These are phyloP conservation scores for Megalonaias nervosa DNA, from an alignment of 1,140 invertebrate species.

Conservation along the genomic window DNA sequence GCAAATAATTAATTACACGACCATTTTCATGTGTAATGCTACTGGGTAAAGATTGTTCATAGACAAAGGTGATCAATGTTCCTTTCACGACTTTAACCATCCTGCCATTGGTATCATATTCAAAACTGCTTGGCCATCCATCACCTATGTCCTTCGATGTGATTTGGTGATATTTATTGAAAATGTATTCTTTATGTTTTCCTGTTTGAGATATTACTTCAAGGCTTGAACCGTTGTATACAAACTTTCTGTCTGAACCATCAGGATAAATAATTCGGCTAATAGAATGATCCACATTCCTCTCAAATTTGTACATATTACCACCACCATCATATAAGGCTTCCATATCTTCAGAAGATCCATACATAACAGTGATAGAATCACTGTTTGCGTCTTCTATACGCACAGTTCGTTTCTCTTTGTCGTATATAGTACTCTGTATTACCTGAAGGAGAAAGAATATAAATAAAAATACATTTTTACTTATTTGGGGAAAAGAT, in stretches of 20 bases:
- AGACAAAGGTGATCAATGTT: too few species aligned
- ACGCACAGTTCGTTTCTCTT: not conserved
- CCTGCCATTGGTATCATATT: conserved; percentile 6
- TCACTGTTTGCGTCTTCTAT: conserved; percentile 24
- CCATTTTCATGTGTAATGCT: too few species aligned
- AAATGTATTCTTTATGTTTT: not conserved
- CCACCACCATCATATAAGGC: conserved; percentile 8
- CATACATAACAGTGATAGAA: not conserved
- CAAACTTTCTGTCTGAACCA: conserved; percentile 9
- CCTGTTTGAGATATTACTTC: not conserved
- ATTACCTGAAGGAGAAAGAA: conserved; percentile 8
- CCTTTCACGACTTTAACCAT: not conserved
- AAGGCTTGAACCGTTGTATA: conserved; percentile 3
- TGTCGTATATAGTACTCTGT: not conserved
- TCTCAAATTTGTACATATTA: conserved; percentile 3
- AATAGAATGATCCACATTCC: conserved; percentile 7
- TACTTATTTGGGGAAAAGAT: too few species aligned
- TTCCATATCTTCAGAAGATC: not conserved
- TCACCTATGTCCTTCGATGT: conserved; percentile 1
- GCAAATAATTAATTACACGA: too few species aligned
- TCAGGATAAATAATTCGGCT: conserved; percentile 3
- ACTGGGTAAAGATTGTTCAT: too few species aligned
- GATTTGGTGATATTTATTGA: conserved; percentile 1
- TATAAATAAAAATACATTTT: not conserved
- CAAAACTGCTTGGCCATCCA: not conserved